Conservation (phyloP, 2,888 invertebrate genomes). For the Chydorus sphaericus region DNA sequence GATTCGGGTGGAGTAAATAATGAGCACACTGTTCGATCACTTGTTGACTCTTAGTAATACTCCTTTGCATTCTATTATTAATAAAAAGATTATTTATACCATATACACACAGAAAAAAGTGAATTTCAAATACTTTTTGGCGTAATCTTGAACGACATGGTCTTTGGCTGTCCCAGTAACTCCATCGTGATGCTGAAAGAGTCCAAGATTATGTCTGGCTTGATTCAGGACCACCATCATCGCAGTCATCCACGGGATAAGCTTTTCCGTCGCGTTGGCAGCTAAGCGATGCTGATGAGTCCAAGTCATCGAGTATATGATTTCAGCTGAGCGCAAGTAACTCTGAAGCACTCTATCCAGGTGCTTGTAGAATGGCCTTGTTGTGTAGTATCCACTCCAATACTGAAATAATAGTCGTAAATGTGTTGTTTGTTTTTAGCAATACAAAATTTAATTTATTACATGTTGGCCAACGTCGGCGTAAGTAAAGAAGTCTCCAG, state of each 20-base stretch:
- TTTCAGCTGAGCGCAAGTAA: constrained; percentile 44
- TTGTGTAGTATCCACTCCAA: constrained; percentile 93
- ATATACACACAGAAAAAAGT: no score
- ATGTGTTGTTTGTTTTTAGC: no score
- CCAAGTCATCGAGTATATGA: constrained; percentile 32
- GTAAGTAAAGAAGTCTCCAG: constrained; percentile 93
- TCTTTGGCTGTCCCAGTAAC: constrained; percentile 89
- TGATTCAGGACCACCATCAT: constrained; percentile 35
- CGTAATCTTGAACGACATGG: constrained; percentile 83
- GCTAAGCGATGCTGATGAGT: constrained; percentile 18
- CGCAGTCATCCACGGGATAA: constrained; percentile 13
- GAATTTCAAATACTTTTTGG: no score
- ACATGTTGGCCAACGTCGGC: constrained; percentile 82
- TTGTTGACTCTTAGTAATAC: constrained; percentile 50
- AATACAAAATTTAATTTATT: no score
- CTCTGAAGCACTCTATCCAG: constrained; percentile 73
- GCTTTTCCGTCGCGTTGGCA: background rate
- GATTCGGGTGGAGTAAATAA: constrained; percentile 20
- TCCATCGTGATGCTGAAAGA: constrained; percentile 98
- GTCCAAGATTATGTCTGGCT: constrained; percentile 57
- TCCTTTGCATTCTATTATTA: constrained; percentile 51
- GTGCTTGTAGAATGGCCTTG: constrained; percentile 83
- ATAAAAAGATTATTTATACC: no score
- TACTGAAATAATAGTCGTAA: no score
- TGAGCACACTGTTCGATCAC: constrained; percentile 51